A percentile compares a stretch with the other conserved stretches of the same genome.
These are phyloP conservation scores for Oryzias curvinotus DNA, from an alignment of 2,113 vertebrate species.

Conservation along the genomic window DNA sequence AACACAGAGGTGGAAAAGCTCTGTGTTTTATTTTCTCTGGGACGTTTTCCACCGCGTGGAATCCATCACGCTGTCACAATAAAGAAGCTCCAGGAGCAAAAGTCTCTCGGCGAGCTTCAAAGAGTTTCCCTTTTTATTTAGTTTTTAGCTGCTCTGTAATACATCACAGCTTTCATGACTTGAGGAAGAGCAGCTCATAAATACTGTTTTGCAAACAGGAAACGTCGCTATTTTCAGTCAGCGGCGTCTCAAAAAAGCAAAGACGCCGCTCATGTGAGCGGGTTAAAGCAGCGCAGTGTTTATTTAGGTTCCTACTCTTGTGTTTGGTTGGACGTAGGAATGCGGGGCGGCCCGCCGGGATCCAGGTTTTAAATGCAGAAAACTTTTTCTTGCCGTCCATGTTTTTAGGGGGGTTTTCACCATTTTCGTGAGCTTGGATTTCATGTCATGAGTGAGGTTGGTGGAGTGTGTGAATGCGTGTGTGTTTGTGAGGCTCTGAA, in stretches of 20 bases:
- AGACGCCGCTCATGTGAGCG: no score
- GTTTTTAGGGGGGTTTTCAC: not conserved
- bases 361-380: conserved; percentile 40
- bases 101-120: conserved; percentile 43
- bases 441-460: conserved; percentile 63
- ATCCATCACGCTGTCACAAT: conserved; percentile 64
- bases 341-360: conserved; percentile 48
- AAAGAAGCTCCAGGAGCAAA: conserved; percentile 46
- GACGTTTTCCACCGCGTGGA: conserved; percentile 61
- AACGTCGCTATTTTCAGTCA: conserved; percentile 31
- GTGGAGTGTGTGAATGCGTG: conserved; percentile 17
- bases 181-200: conserved; percentile 46
- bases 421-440: conserved; percentile 30
- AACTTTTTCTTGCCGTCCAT: not conserved
- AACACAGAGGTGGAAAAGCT: conserved; percentile 55
- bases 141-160: conserved; percentile 21
- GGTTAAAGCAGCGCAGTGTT: no score
- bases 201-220: conserved; percentile 49
- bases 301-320: conserved; percentile 22
- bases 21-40: conserved; percentile 65
- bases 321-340: conserved; percentile 47
- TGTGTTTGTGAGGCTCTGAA: conserved; percentile 17
- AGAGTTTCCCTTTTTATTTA: conserved; percentile 28
- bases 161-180: conserved; percentile 40
- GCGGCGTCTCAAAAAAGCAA: no score